phyloP scores from a whole-genome alignment of 2,113 vertebrate genomes.

The Gambusia holbrooki region DNA sequence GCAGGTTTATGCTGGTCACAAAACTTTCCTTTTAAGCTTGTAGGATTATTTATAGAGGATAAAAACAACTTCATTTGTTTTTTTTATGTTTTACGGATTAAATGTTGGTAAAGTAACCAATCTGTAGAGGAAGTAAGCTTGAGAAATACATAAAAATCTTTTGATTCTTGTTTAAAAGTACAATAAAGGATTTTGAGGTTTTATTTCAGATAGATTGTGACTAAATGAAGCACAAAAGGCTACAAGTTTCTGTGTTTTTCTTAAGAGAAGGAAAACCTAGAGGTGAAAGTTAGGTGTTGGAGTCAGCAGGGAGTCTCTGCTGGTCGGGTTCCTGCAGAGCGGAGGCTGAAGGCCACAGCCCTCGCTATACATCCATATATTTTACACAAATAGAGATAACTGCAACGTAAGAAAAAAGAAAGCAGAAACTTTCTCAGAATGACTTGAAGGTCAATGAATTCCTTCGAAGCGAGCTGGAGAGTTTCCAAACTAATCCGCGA shows the following conservation, averaged over 20 bases:
- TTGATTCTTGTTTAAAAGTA: no score
- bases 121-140: no score
- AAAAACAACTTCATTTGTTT: no score
- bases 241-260: background rate
- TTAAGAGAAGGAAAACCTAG: background rate
- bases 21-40: no score
- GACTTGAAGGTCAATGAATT: constrained; percentile 45
- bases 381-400: background rate
- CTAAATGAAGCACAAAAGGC: background rate
- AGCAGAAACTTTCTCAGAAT: constrained; percentile 13
- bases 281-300: constrained; percentile 25
- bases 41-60: no score
- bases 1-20: no score
- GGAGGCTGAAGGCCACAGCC: constrained; percentile 2
- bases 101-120: no score
- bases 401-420: background rate
- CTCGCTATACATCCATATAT: background rate
- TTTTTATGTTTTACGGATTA: no score
- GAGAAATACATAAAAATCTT: background rate
- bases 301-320: constrained; percentile 8
- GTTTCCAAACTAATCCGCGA: constrained; percentile 53
- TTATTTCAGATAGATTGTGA: no score
- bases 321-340: background rate
- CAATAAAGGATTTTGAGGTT: no score
- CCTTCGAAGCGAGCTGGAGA: constrained; percentile 27